A percentile compares a stretch with the other conserved stretches of the same genome.
phyloP scores from a whole-genome alignment of 2,797 vertebrate genomes.

The Amblyraja radiata region DNA sequence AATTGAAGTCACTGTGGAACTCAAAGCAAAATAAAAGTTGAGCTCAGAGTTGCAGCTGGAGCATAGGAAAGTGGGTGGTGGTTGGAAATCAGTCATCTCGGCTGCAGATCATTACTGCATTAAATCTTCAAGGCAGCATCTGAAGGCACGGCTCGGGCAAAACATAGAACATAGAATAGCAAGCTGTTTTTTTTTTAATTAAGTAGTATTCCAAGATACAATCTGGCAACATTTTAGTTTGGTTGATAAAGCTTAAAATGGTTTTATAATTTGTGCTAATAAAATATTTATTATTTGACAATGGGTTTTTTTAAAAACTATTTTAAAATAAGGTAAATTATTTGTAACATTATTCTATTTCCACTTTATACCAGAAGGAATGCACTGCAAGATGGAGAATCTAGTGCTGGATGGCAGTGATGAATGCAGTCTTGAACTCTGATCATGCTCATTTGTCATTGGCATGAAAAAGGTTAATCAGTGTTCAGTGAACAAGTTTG shows the following conservation, averaged over 20 bases:
- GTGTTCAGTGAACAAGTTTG: slow-evolving; percentile 53
- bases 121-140: background rate
- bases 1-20: background rate
- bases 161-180: too few relatives aligned
- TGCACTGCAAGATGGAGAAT: slow-evolving; percentile 48
- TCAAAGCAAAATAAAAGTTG: background rate
- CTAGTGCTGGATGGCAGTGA: slow-evolving; percentile 46
- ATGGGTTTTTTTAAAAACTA: background rate
- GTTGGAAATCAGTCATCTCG: background rate
- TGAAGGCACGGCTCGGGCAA: too few relatives aligned
- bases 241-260: background rate
- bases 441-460: slow-evolving; percentile 63
- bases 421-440: slow-evolving; percentile 54
- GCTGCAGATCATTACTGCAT: background rate
- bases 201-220: background rate
- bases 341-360: background rate
- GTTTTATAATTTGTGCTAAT: background rate
- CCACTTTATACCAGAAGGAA: slow-evolving; percentile 30
- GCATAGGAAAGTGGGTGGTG: background rate
- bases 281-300: background rate
- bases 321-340: background rate
- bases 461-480: slow-evolving; percentile 64
- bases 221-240: background rate
- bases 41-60: too few relatives aligned
- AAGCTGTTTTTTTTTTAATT: background rate